Base-by-base conservation (phyloP, 2,888 invertebrate species). In the Tenthredo mesomela region DNA sequence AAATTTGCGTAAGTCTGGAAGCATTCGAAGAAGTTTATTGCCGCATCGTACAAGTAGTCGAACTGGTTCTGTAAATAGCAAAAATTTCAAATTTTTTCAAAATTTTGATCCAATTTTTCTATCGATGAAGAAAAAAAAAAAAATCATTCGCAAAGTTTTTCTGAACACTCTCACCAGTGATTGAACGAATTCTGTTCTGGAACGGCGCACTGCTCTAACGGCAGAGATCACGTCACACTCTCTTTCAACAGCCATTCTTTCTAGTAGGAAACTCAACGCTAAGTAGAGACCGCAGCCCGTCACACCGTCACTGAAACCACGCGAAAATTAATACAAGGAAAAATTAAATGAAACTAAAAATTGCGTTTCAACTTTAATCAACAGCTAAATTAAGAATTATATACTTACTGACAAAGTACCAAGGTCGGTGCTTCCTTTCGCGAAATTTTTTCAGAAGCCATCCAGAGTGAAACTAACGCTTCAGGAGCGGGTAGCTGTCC, bases 221-320 rank as follows among this genome's bases (percentile, higher is more conserved):
- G 94, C 94, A 85, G 93, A 91, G 84, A 93, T 94, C 25, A 94
- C 94, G 86, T 95, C 94, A 86, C 94, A 94, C 85, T 93, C 92
- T 58, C 94, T 94, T 88, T 95, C 94, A 10, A 94, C 87, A 84
- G 94, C 93, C 89, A 95, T 94, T 89, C 94, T 93, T 87, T 94
- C 94, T 25, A 94, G 91, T 10, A 94, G 85, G 86, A 94, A 94
- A n/a, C 92, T 91, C 85, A 93, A 85, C 0, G 94, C 94, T 58
- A 94, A 88, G 86, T 94, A 95, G 21, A 94, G 88, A 18, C 94
- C 95, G 87, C 93, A 92, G 9, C 93, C 93, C 15, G 91, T 93
- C 10, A 93, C 93, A 7, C 95, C 94, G 89, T 95, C 93, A 85
- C 95, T 95, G 86, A 85, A 92, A 91, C 40, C 12, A 25, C 21